Conservation (phyloP, 1,140 invertebrate genomes). For the Cyphomyrmex costatus region DNA sequence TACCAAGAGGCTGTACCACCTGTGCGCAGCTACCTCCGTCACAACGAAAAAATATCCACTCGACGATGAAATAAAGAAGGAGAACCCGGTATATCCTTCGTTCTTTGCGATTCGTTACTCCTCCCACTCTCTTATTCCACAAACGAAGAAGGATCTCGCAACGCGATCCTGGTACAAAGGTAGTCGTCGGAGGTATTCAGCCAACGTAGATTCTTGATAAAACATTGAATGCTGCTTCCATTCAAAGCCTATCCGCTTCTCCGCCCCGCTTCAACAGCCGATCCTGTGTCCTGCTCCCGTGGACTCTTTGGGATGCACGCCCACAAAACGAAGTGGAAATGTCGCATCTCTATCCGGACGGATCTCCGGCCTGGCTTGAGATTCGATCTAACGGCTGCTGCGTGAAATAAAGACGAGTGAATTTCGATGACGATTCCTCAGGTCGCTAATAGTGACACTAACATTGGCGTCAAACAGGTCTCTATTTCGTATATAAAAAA, state of each 20-base stretch:
- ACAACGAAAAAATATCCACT: constrained; percentile 33
- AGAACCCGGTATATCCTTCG: constrained; percentile 33
- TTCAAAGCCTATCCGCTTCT: constrained; percentile 72
- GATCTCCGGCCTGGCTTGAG: constrained; percentile 31
- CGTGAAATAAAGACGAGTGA: constrained; percentile 44
- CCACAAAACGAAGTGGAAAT: constrained; percentile 82
- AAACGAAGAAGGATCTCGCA: constrained; percentile 66
- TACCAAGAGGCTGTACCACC: constrained; percentile 80
- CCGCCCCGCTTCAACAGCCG: constrained; percentile 44
- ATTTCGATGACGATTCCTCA: constrained; percentile 44
- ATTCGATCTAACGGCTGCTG: constrained; percentile 19
- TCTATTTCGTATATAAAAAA: not conserved
- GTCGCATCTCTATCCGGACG: constrained; percentile 75
- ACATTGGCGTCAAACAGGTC: constrained; percentile 27
- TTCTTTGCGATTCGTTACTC: constrained; percentile 68
- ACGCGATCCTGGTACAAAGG: constrained; percentile 76
- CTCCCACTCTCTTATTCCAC: constrained; percentile 73
- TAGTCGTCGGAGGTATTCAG: constrained; percentile 80
- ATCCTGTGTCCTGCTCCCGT: constrained; percentile 63
- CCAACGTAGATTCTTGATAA: constrained; percentile 84
- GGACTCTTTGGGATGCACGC: constrained; percentile 53
- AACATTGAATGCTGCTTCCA: constrained; percentile 83
- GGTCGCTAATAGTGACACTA: constrained; percentile 4
- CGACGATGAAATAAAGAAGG: constrained; percentile 44
- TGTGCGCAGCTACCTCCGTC: constrained; percentile 70